Conservation (phyloP, 2,113 vertebrate genomes). For the Lepidiolamprologus cunningtoni region DNA sequence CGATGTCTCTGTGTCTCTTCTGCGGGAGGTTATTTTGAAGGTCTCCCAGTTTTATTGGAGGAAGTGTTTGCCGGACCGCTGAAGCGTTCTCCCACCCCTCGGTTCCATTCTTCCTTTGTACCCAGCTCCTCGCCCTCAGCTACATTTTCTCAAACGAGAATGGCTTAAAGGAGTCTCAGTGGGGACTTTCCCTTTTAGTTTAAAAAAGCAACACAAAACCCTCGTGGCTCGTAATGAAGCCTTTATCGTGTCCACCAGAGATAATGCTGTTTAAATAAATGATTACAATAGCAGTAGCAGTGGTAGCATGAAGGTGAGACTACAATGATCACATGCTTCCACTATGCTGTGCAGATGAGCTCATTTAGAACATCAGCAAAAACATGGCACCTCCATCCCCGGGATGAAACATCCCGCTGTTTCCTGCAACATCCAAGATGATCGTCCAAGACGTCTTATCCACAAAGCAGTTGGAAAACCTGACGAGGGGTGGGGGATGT, state of each 20-base stretch:
- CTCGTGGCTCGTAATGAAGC: background rate
- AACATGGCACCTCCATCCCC: background rate
- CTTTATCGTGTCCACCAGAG: background rate
- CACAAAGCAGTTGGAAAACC: background rate
- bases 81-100: conserved; percentile 26
- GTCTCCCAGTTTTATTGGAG: conserved; percentile 69
- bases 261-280: background rate
- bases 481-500: rapidly evolving
- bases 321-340: background rate
- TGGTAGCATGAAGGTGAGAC: background rate
- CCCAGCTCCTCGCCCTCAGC: background rate
- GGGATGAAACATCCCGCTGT: background rate
- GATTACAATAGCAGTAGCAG: background rate
- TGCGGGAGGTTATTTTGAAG: conserved; percentile 68
- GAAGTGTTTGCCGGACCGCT: conserved; percentile 61
- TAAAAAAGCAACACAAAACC: background rate
- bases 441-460: background rate
- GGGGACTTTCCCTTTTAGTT: background rate
- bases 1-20: conserved; percentile 76
- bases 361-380: background rate
- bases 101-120: background rate
- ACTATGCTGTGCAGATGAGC: background rate
- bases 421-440: background rate
- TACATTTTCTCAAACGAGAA: conserved; percentile 36
- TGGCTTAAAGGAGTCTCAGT: conserved; percentile 64